A percentile compares a stretch with the other conserved stretches of the same genome.
Evolutionary conservation across 2,113 vertebrate genomes (phyloP).

Genomic region (Empidonax traillii): DNA sequence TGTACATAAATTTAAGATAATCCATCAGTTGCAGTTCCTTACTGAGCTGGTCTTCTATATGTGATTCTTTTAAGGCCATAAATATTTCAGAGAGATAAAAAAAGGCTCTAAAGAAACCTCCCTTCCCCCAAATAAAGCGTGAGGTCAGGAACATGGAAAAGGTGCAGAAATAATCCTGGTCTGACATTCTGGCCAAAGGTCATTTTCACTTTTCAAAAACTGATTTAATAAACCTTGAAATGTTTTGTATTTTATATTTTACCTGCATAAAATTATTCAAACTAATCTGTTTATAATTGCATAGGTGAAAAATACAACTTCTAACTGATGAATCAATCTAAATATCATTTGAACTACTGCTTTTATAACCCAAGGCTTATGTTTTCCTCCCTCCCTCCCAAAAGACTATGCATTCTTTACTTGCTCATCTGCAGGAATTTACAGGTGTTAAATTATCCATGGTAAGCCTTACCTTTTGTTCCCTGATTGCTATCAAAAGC

Average conservation of each 20-base stretch:
- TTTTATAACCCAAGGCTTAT: constrained; percentile 5
- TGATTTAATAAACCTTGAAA: neutral
- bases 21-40: neutral
- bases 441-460: constrained; percentile 61
- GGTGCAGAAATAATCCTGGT: neutral
- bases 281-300: neutral
- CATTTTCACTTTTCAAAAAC: neutral
- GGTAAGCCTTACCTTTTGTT: constrained; percentile 38
- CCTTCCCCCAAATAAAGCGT: neutral
- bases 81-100: neutral
- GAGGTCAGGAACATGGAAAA: neutral
- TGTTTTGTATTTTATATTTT: neutral
- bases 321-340: neutral
- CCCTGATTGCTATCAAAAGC: constrained; percentile 35
- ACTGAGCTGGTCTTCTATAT: neutral
- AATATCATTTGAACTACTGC: neutral
- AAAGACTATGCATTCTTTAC: neutral
- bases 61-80: neutral
- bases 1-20: neutral
- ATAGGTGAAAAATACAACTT: neutral
- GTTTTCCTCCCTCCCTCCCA: neutral
- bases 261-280: neutral
- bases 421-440: constrained; percentile 49
- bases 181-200: neutral
- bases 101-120: neutral